Conservation (phyloP, 2,888 invertebrate species). For the Elmis aenea region DNA sequence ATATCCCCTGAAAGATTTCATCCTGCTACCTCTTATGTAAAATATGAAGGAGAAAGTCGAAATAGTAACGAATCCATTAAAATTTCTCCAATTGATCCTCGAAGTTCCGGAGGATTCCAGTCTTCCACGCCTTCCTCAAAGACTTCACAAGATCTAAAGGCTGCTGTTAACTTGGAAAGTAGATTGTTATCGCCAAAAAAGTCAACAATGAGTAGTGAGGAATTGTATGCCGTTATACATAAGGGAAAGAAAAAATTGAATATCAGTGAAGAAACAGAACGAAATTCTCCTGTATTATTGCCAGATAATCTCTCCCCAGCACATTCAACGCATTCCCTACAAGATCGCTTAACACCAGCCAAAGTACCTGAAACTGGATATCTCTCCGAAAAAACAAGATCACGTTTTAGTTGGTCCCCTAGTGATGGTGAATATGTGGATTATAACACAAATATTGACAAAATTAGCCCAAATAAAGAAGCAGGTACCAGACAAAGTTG, state of each 20-base stretch:
- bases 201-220: constrained; percentile 73
- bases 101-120: constrained; percentile 53
- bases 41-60: no score
- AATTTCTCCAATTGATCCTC: constrained; percentile 66
- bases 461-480: constrained; percentile 40
- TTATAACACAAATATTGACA: constrained; percentile 39
- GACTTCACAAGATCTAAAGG: constrained; percentile 43
- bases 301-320: constrained; percentile 4
- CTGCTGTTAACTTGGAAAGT: constrained; percentile 49
- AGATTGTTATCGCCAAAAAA: constrained; percentile 61
- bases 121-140: constrained; percentile 61
- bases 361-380: constrained; percentile 60
- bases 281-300: constrained; percentile 48
- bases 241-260: constrained; percentile 71
- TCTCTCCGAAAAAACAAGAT: constrained; percentile 51
- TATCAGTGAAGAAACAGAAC: constrained; percentile 55
- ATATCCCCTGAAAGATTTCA: no score
- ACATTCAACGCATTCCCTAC: constrained; percentile 6
- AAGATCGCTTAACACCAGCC: constrained; percentile 35
- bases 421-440: constrained; percentile 44
- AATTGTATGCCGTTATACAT: constrained; percentile 71
- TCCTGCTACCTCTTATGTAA: no score
- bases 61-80: constrained; percentile 47
- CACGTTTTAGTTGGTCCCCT: constrained; percentile 63
- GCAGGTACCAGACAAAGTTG: constrained; percentile 46